Evolutionary conservation across 1,140 invertebrate genomes (phyloP), one percentile per base, ranked within the genome.

Genomic region (Drosophila trapezifrons): DNA sequence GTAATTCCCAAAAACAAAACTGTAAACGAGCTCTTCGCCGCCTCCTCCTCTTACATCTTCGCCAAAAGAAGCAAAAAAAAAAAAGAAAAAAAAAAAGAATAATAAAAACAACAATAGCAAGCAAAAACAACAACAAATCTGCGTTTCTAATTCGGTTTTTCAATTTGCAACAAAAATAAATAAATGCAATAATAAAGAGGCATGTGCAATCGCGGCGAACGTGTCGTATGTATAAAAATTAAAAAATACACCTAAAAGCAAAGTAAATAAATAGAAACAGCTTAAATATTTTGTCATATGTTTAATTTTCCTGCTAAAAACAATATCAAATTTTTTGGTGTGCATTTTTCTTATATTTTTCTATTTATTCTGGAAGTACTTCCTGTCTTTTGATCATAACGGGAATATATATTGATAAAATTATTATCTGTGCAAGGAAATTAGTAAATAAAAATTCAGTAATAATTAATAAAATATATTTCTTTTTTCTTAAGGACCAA

Each of bases 11-110:
- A 70, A 74, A 84, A 79, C 76, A 76, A 18, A 52, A 87, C 83
- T 89, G 79, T 89, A 85, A 87, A 86, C 83, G 83, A 87, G 84
- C 20, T 62, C 62, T 45, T 43, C 15, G 18, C 38, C n/a, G 20
- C 65, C 60, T 35, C 5, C 46, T 8, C 27, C 37, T 18, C 35
- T 42, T 40, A 45, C 37, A 27, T 35, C 29, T 42, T 17, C 54
- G 43, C 37, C 25, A 71, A 66, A 71, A 73, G 35, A 60, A 59
- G 15, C 12, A 15, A 25, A 29, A 38, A 29, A 18, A 17, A 47
- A 35, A 32, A 1, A 17, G 49, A 10, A 57, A 40, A 25, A 20
- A 15, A 32, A n/a, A 37, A 10, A 18, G 15, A 62, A 37, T 10
- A 49, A 27, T 25, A 42, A 20, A 45, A 49, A 18, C 29, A 46